Evolutionary conservation across 2,113 vertebrate genomes (phyloP).

Genomic region (Corythaeola cristata): DNA sequence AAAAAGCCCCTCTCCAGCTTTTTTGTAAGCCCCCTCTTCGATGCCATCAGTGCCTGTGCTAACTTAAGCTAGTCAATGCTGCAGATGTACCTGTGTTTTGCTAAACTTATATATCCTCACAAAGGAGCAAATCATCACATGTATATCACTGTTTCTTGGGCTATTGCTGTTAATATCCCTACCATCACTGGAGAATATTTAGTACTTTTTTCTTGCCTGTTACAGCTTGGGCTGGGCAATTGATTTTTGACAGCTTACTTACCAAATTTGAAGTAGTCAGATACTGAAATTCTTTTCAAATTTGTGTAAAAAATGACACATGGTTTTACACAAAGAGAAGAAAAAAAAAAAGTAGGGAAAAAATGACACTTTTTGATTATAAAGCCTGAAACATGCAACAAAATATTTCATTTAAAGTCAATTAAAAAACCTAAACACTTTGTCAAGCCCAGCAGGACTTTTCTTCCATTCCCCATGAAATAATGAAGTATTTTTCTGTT

Average conservation of each 20-base stretch:
- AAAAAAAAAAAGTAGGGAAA: background rate
- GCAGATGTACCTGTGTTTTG: background rate
- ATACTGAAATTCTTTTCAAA: background rate
- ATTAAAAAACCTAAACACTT: background rate
- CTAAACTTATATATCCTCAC: background rate
- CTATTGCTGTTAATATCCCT: background rate
- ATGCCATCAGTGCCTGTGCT: background rate
- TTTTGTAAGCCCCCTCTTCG: background rate
- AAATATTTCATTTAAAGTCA: background rate
- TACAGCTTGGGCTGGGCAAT: background rate
- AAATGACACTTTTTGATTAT: background rate
- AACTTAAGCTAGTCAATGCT: background rate
- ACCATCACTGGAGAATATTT: background rate
- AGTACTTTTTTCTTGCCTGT: background rate
- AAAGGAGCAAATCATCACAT: accelerated
- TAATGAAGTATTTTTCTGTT: background rate
- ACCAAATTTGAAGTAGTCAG: background rate
- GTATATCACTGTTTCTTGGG: background rate
- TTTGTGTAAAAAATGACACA: background rate
- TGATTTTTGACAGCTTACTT: background rate
- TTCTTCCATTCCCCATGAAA: background rate
- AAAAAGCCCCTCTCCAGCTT: no score
- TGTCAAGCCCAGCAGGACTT: background rate
- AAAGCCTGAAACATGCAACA: background rate
- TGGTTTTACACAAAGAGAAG: background rate